phyloP scores from a whole-genome alignment of 2,797 vertebrate species.

The Propithecus deckenii region DNA sequence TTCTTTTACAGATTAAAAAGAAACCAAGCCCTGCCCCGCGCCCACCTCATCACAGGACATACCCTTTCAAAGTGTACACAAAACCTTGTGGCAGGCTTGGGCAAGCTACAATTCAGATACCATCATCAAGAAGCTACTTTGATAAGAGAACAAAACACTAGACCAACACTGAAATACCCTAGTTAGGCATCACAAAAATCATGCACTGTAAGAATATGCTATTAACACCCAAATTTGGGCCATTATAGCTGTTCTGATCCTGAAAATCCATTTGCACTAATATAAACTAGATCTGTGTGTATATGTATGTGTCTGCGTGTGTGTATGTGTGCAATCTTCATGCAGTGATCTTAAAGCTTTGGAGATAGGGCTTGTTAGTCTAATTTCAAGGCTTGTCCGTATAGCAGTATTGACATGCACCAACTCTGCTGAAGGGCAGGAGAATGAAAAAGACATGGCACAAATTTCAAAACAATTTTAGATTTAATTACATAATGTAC shows the following conservation, averaged over 20 bases:
- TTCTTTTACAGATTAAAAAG: slow-evolving; percentile 42
- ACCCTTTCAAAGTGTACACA: slow-evolving; percentile 2
- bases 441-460: slow-evolving; percentile 78
- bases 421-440: slow-evolving; percentile 63
- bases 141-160: slow-evolving; percentile 60
- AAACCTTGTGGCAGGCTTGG: slow-evolving; percentile 36
- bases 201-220: slow-evolving; percentile 42
- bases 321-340: slow-evolving; percentile 20
- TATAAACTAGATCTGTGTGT: slow-evolving; percentile 3
- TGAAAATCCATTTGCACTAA: slow-evolving; percentile 54
- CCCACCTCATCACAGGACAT: background rate
- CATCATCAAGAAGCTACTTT: slow-evolving; percentile 40
- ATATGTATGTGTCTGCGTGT: background rate
- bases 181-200: slow-evolving; percentile 49
- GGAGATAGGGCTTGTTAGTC: slow-evolving; percentile 28
- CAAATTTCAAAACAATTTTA: slow-evolving; percentile 76
- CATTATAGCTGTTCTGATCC: slow-evolving; percentile 19
- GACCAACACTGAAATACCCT: slow-evolving; percentile 53
- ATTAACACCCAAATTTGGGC: slow-evolving; percentile 35
- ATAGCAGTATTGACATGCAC: slow-evolving; percentile 58
- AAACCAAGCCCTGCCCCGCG: background rate
- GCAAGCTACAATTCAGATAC: slow-evolving; percentile 40
- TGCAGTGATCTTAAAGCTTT: slow-evolving; percentile 63
- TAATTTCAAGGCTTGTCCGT: slow-evolving; percentile 58
- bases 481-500: slow-evolving; percentile 78